Evolutionary conservation across 2,113 vertebrate species (phyloP), one percentile per base, ranked within the genome.

Genomic region (Bubo blakistoni): DNA sequence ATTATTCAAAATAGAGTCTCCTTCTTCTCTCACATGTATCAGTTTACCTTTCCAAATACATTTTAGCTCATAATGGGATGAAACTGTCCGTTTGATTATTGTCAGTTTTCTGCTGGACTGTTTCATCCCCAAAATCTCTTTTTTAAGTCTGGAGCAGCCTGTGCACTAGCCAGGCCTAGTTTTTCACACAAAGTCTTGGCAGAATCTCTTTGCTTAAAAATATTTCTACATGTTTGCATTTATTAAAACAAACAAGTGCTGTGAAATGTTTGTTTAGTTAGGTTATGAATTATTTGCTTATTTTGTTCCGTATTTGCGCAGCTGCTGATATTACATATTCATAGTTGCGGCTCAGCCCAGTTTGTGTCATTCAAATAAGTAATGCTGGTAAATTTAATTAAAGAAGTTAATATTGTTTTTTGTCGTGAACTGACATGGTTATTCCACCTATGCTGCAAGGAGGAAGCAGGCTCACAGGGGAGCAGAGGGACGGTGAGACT

Each of bases 201-300:
- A 55, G 57, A 67, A 63, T 51, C n/a, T 32, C 69, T 91, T 91
- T 79, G 85, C 67, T 86, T 57, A 44, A 86, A 69, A 7, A 22
- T 25, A 55, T 82, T 85, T 80, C 47, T 79, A 0, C 11, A 25
- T 21, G 44, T 38, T 92, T 36, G 22, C 62, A 11, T 63, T 77
- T 61, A 61, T 69, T 72, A 57, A 63, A 73, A 63, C 86, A 81
- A 90, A 55, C 32, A 29, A 57, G 29, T n/a, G 16, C 88, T 4
- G 40, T 5, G 49, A 63, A 72, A 46, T 47, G 65, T 79, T 72
- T 90, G 71, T 67, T 79, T 76, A 52, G 61, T 46, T 27, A 30
- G 36, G 38, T 44, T 93, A 57, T 47, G 92, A 90, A 36, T 72
- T 36, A 54, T 94, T 92, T 85, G 88, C 81, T 88, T n/a, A 9